A percentile compares a stretch with the other conserved stretches of the same genome.
Evolutionary conservation across 1,140 invertebrate genomes (phyloP).

Genomic region (Popillia japonica): DNA sequence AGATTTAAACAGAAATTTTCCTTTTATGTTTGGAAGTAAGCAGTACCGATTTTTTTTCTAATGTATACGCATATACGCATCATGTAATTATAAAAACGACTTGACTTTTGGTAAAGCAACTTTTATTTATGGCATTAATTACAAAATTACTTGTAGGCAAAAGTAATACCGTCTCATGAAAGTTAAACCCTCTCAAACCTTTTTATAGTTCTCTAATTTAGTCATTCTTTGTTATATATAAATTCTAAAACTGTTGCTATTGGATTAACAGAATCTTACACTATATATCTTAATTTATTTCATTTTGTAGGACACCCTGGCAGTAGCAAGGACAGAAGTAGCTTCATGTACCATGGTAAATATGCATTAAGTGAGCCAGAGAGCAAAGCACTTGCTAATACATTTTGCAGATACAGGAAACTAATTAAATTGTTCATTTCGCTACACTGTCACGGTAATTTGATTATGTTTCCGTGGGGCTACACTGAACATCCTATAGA

Average conservation of each 20-base stretch:
- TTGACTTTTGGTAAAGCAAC: no score
- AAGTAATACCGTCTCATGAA: no score
- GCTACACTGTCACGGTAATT: conserved; percentile 73
- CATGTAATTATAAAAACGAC: no score
- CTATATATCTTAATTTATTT: no score
- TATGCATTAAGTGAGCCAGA: conserved; percentile 72
- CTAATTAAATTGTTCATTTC: conserved; percentile 72
- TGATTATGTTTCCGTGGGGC: conserved; percentile 70
- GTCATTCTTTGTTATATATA: no score
- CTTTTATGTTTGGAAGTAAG: conserved; percentile 54
- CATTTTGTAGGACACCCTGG: conserved; percentile 3
- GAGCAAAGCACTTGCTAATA: conserved; percentile 68
- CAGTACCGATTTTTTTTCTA: not conserved
- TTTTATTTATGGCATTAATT: no score
- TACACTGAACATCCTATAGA: conserved; percentile 57
- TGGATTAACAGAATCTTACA: no score
- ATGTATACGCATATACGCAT: not conserved
- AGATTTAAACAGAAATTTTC: conserved; percentile 61
- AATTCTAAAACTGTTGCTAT: no score
- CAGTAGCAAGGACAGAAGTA: conserved; percentile 20
- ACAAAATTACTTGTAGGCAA: no score
- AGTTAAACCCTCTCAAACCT: no score
- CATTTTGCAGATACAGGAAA: conserved; percentile 64
- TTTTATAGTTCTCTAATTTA: no score
- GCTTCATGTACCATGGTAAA: conserved; percentile 32